Evolutionary conservation across 2,888 invertebrate genomes (phyloP), one percentile per base, ranked within the genome.

Genomic region (Aquatica leii): DNA sequence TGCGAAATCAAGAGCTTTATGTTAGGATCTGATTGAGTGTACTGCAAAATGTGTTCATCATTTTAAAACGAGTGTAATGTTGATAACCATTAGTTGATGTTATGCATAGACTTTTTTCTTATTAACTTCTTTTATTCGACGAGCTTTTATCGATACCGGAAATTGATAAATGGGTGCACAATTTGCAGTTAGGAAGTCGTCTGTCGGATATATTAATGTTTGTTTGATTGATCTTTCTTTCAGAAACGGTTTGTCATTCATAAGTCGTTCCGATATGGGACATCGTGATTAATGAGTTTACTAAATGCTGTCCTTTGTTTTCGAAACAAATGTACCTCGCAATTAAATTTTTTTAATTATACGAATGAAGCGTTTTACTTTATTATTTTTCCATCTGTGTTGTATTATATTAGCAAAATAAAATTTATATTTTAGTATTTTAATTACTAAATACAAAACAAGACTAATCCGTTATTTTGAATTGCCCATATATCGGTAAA

Each of bases 141-240:
- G 46, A 50, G 61, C 65, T 61, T 61, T 58, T 65, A 58, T 40
- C 60, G 60, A 65, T 61, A 65, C 62, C 62, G 66, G 66, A 66
- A 63, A 66, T 62, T 66, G 68, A 70, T 70, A 70, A 69, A 71
- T 70, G 70, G 67, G 41, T 59, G 63, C 62, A 67, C 69, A 70
- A 71, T 71, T 71, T 70, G 70, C 69, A 70, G 66, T 63, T 61
- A 65, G 70, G 70, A 70, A 70, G 71, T 70, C 67, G 63, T 67
- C 66, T 62, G 70, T 61, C 70, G 69, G 69, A 68, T 69, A 69
- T 70, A 71, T 70, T 71, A 71, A 69, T 70, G 69, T 65, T 63
- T 66, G 65, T 69, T 71, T 71, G 71, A 71, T 71, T 70, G 70
- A 71, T 71, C 66, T 60, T 56, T 60, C 50, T 53, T 53, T 62